Conservation (phyloP, 2,888 invertebrate genomes). For the Nemotelus pantherinus region DNA sequence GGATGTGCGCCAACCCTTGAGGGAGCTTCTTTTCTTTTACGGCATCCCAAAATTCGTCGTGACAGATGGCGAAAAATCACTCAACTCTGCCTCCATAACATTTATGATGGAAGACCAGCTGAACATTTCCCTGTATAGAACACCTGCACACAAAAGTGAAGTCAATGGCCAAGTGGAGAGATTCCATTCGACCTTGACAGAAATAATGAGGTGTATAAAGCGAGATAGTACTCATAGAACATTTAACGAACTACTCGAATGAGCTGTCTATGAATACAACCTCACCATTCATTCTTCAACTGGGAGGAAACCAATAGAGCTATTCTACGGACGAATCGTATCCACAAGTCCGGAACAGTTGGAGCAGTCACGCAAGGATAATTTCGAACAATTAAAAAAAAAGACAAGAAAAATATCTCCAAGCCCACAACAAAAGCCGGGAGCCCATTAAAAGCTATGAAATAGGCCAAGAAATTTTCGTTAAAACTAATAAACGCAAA, state of each 20-base stretch:
- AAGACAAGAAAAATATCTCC: conserved; percentile 39
- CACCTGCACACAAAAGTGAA: conserved; percentile 24
- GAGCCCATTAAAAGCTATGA: conserved; percentile 44
- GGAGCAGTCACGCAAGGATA: conserved; percentile 18
- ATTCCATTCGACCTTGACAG: conserved; percentile 10
- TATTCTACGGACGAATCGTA: conserved; percentile 38
- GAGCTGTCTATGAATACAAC: conserved; percentile 41
- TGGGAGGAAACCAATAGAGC: conserved; percentile 45
- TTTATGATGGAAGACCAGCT: conserved; percentile 26
- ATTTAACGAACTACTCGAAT: not conserved
- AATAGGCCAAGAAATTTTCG: not conserved
- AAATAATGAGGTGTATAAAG: conserved; percentile 27
- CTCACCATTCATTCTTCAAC: conserved; percentile 45
- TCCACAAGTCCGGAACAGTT: conserved; percentile 29
- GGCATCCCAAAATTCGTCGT: conserved; percentile 37
- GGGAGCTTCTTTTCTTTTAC: conserved; percentile 29
- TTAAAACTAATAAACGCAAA: conserved; percentile 49
- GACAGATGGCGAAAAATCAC: not conserved
- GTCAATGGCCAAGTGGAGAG: conserved; percentile 24
- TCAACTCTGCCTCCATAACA: not conserved
- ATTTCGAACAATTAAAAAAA: conserved; percentile 36
- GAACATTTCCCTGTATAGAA: conserved; percentile 15
- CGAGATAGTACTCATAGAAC: not conserved
- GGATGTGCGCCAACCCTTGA: conserved; percentile 38
- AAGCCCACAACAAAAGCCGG: conserved; percentile 47